A percentile compares a stretch with the other conserved stretches of the same genome.
These are phyloP conservation scores for Phalacrocorax aristotelis DNA, from an alignment of 2,113 vertebrate genomes.

Conservation along the genomic window DNA sequence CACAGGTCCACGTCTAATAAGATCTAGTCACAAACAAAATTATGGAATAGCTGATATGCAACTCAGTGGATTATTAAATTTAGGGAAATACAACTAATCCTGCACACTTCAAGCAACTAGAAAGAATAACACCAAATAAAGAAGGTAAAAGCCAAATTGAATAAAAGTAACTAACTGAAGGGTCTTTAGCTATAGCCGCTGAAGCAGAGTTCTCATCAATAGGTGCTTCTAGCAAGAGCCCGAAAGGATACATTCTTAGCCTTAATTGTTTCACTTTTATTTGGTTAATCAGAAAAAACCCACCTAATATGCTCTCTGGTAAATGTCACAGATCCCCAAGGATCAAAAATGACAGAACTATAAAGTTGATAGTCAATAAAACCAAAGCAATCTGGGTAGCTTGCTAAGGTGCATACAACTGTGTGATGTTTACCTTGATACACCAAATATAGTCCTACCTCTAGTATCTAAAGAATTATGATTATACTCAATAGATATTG, in stretches of 20 bases:
- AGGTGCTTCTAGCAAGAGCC: background rate
- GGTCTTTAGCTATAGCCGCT: background rate
- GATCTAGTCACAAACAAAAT: background rate
- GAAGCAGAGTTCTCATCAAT: background rate
- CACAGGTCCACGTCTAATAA: background rate
- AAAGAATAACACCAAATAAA: background rate
- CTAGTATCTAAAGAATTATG: background rate
- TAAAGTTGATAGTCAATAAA: background rate
- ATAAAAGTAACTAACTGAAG: background rate
- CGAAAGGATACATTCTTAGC: background rate
- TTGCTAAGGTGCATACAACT: no score
- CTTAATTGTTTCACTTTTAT: background rate
- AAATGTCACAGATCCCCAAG: background rate
- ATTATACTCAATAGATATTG: rapidly evolving
- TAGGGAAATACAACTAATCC: background rate
- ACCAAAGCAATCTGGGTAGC: background rate
- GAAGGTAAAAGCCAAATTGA: background rate
- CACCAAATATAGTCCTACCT: background rate
- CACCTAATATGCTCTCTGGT: background rate
- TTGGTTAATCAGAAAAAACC: rapidly evolving
- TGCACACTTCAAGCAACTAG: background rate
- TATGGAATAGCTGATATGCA: background rate
- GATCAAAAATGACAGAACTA: background rate
- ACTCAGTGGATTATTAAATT: background rate
- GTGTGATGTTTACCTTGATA: rapidly evolving